A percentile compares a stretch with the other conserved stretches of the same genome.
phyloP scores from a whole-genome alignment of 2,113 vertebrate genomes.

The Macquaria australasica region DNA sequence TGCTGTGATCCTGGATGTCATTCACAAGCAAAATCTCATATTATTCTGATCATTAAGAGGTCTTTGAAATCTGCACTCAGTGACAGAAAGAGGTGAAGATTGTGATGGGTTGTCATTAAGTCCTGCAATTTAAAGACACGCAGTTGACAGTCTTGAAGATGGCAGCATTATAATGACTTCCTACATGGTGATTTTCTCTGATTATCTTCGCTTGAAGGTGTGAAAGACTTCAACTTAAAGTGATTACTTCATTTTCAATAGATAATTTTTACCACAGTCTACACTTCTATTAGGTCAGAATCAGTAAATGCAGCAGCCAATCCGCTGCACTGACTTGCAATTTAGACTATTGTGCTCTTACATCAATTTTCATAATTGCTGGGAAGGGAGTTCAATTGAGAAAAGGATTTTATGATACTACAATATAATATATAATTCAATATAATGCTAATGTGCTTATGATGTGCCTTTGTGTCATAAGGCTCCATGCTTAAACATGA shows the following conservation, averaged over 20 bases:
- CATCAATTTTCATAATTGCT: background rate
- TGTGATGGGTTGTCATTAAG: slow-evolving; percentile 50
- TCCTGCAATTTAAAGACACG: slow-evolving; percentile 11
- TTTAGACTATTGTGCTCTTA: background rate
- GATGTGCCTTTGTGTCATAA: background rate
- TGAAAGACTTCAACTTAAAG: slow-evolving; percentile 5
- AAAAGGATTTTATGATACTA: background rate
- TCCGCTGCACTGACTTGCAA: background rate
- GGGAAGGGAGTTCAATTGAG: background rate
- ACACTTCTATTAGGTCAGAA: background rate
- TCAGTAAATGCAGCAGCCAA: background rate
- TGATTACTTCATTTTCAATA: slow-evolving; percentile 4
- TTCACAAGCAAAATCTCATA: slow-evolving; percentile 24
- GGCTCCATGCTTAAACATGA: background rate
- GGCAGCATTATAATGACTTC: slow-evolving; percentile 38
- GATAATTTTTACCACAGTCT: background rate
- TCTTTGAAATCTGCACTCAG: slow-evolving; percentile 34
- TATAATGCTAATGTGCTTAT: background rate
- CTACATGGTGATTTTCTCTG: slow-evolving; percentile 29
- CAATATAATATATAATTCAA: background rate
- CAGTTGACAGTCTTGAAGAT: slow-evolving; percentile 32
- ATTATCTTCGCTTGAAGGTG: slow-evolving; percentile 18
- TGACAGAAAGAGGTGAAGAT: slow-evolving; percentile 33
- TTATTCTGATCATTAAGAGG: slow-evolving; percentile 51
- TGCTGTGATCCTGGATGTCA: slow-evolving; percentile 15